These are phyloP conservation scores for Leptinotarsa tumamoca DNA, from an alignment of 2,888 invertebrate species.

Conservation along the genomic window DNA sequence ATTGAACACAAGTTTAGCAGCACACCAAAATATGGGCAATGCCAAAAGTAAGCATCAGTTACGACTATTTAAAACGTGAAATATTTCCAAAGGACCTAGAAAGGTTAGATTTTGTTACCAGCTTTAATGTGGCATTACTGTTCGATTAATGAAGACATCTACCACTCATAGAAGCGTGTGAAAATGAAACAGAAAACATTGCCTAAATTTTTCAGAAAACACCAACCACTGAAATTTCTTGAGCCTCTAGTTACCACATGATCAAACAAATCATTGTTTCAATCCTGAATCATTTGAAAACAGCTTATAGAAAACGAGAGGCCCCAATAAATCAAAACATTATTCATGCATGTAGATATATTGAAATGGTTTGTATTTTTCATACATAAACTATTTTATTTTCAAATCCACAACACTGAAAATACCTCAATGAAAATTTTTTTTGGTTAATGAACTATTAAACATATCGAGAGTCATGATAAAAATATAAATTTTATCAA, in stretches of 20 bases:
- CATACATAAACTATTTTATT: no score
- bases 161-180: not conserved
- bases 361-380: no score
- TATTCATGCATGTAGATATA: no score
- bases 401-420: no score
- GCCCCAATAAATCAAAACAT: no score
- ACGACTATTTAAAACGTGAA: not conserved
- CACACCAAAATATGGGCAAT: conserved; percentile 18
- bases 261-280: no score
- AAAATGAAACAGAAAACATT: not conserved
- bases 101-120: not conserved
- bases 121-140: not conserved
- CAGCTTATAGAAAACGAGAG: no score
- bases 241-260: not conserved
- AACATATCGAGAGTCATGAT: no score
- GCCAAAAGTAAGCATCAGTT: not conserved
- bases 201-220: not conserved
- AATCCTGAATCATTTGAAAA: no score
- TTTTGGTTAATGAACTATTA: no score
- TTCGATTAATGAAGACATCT: not conserved
- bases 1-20: conserved; percentile 32
- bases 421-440: no score
- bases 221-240: not conserved
- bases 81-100: not conserved
- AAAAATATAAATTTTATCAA: no score